Evolutionary conservation across 2,113 vertebrate species (phyloP).

Genomic region (Sclerurus mexicanus): DNA sequence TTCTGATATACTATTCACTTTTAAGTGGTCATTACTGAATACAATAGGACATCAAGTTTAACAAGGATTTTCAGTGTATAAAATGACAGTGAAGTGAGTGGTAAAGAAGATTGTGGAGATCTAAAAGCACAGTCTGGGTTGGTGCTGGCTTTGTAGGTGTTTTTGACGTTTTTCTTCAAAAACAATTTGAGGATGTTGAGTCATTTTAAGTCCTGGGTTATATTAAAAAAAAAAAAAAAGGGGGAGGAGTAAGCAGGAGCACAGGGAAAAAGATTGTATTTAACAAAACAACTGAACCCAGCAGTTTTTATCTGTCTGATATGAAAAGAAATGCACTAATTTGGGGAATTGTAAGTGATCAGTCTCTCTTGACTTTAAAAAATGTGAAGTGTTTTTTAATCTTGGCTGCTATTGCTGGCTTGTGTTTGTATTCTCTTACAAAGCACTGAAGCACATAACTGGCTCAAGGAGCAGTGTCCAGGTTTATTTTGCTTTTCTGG

Average conservation of each 20-base stretch:
- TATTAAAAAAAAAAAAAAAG: neutral
- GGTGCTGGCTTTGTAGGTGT: conserved; percentile 4
- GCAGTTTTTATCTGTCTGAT: neutral
- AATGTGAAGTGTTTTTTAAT: neutral
- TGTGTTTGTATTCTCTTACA: neutral
- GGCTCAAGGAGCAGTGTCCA: neutral
- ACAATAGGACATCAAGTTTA: neutral
- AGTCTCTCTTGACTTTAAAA: neutral
- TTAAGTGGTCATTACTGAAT: conserved; percentile 18
- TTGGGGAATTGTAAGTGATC: neutral
- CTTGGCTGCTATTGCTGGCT: neutral
- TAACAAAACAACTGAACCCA: neutral
- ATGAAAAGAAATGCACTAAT: neutral
- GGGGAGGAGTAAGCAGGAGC: neutral
- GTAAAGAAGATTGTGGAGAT: neutral
- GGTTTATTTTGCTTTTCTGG: neutral
- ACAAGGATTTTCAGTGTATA: neutral
- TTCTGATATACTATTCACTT: neutral
- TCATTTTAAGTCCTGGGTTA: conserved; percentile 27
- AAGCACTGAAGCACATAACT: neutral
- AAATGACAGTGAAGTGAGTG: neutral
- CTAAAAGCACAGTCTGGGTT: neutral
- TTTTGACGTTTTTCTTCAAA: conserved; percentile 10
- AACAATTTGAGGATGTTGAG: conserved; percentile 61
- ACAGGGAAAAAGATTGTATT: neutral